These are phyloP conservation scores for Chaenogobius annularis DNA, from an alignment of 2,113 vertebrate genomes.

Conservation along the genomic window DNA sequence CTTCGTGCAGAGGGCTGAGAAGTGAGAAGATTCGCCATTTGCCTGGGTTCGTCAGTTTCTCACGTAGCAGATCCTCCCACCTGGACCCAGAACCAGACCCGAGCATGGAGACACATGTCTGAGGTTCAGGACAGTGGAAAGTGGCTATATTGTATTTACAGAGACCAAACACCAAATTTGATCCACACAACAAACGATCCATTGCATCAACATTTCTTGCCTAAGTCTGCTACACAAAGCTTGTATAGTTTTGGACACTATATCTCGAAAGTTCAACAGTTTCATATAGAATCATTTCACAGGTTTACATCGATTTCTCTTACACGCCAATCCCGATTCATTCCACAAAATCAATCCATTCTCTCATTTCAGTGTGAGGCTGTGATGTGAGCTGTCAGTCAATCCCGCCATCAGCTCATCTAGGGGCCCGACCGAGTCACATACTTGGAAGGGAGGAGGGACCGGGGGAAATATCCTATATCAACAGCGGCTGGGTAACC, in stretches of 20 bases:
- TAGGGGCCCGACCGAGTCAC: background rate
- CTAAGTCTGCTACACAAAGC: background rate
- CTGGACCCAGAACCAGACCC: too few relatives aligned
- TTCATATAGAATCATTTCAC: background rate
- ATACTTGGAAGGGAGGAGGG: background rate
- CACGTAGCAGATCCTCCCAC: too few relatives aligned
- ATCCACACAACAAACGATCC: background rate
- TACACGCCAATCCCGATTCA: background rate
- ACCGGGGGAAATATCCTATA: background rate
- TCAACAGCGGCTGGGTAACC: background rate
- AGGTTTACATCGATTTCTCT: background rate
- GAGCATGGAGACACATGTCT: too few relatives aligned
- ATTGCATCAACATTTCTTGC: background rate
- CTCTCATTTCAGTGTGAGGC: background rate
- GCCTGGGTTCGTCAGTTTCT: too few relatives aligned
- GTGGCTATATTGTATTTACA: too few relatives aligned
- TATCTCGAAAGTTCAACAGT: background rate
- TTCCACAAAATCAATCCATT: background rate
- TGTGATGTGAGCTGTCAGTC: constrained; percentile 1
- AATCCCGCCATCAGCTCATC: background rate
- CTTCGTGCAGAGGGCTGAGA: too few relatives aligned
- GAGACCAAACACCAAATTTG: background rate
- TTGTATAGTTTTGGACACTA: background rate
- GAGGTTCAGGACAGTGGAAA: too few relatives aligned
- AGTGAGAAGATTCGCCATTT: too few relatives aligned